Evolutionary conservation across 2,888 invertebrate genomes (phyloP), one percentile per base, ranked within the genome.

Genomic region (Timema cristinae): DNA sequence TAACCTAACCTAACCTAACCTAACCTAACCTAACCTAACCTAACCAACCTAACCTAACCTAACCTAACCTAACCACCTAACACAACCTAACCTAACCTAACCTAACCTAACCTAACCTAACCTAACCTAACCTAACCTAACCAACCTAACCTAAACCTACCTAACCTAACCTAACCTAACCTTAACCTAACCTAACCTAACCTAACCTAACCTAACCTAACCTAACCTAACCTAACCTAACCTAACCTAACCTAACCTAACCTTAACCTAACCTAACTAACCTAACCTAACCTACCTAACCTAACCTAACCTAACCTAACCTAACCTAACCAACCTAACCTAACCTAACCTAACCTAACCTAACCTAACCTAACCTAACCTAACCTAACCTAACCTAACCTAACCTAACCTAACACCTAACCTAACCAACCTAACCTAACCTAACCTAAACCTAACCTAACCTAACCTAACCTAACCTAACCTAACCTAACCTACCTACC

Each of bases 101-200:
- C 75, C 76, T 74, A 75, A 73, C 75, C 75, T 73, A 75, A 74
- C 73, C 75, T 76, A 77, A 73, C 76, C 76, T 76, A 77, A 74
- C 77, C 76, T 75, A 5, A n/a, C 56, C 15, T 15, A 56, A 32
- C 32, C 32, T 32, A 32, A 32, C 32, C 32, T 32, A 32, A 32
- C 32, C 32, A 32, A 32, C 32, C 32, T 32, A 32, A 1, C 32
- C 4, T 2, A n/a, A 32, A 32, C 32, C 32, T 32, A 32, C 1
- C 32, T 4, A 2, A 32, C 1, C 32, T 4, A 32, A 32, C 56
- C 56, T 56, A 56, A 56, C 56, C 54, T 54, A 54, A 54, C 54
- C 54, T n/a, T 54, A 54, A 54, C 54, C 54, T 54, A 56, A 56
- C n/a, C n/a, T n/a, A n/a, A n/a, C n/a, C n/a, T n/a, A n/a, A n/a